A percentile compares a stretch with the other conserved stretches of the same genome.
phyloP scores from a whole-genome alignment of 92 coral and sea anemone species.

The Parazoanthus swiftii region DNA sequence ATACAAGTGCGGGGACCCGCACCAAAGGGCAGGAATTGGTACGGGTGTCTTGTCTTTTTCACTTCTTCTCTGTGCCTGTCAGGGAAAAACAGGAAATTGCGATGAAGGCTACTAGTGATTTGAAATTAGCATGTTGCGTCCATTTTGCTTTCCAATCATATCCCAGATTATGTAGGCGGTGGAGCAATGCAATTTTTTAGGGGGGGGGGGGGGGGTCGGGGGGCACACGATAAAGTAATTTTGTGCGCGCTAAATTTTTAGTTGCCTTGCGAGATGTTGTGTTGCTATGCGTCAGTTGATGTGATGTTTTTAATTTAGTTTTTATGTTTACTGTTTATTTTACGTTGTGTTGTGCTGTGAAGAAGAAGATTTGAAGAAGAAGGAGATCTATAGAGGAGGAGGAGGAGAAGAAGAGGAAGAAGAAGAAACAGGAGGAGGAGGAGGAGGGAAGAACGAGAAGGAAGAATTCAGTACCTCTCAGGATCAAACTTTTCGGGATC shows the following conservation, averaged over 20 bases:
- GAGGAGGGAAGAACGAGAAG: neutral
- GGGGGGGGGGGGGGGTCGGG: too few species aligned
- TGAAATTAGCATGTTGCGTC: neutral
- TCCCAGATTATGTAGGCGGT: too few species aligned
- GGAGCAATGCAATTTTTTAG: too few species aligned
- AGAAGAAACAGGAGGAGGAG: neutral
- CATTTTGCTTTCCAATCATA: neutral
- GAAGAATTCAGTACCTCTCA: constrained; percentile 1
- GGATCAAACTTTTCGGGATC: constrained; percentile 32
- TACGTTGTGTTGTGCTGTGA: too few species aligned
- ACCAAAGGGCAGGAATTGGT: constrained; percentile 37
- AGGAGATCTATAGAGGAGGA: too few species aligned
- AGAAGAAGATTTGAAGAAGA: too few species aligned
- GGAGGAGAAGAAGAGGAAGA: neutral
- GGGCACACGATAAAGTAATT: too few species aligned
- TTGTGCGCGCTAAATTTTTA: too few species aligned
- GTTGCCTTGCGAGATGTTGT: too few species aligned
- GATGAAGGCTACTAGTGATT: neutral
- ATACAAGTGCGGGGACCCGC: constrained; percentile 32
- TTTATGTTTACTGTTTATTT: too few species aligned
- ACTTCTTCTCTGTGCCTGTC: constrained; percentile 27
- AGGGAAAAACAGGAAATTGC: neutral
- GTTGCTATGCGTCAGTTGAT: too few species aligned
- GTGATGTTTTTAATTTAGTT: too few species aligned
- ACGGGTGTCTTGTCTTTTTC: constrained; percentile 24